Evolutionary conservation across 2,797 vertebrate genomes (phyloP).

Genomic region (Tamandua tetradactyla): DNA sequence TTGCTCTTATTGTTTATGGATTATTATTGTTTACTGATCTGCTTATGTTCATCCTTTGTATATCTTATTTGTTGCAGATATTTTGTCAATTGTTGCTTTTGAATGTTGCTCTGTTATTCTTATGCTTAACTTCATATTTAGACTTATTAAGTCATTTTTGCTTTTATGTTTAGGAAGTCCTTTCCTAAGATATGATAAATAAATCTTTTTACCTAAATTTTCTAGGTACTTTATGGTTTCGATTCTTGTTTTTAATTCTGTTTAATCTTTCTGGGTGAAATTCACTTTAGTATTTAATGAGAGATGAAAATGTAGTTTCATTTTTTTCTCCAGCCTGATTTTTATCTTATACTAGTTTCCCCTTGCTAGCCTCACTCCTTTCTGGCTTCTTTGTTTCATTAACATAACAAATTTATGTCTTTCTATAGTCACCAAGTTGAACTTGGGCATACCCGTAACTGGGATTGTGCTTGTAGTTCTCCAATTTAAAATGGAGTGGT

Average conservation of each 20-base stretch:
- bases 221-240: background rate
- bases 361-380: background rate
- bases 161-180: background rate
- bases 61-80: background rate
- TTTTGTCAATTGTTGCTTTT: constrained; percentile 50
- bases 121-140: constrained; percentile 12
- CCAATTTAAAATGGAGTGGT: background rate
- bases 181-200: background rate
- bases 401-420: background rate
- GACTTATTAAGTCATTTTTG: background rate
- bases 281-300: constrained; percentile 14
- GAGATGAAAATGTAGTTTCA: background rate
- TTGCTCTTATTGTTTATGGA: background rate
- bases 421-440: background rate
- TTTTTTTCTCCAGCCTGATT: background rate
- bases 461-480: background rate
- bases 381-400: background rate
- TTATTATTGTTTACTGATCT: constrained; percentile 19
- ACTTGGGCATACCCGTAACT: background rate
- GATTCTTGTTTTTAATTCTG: background rate
- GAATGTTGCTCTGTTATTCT: constrained; percentile 12
- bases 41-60: background rate
- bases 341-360: background rate
- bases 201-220: background rate
- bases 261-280: background rate